Percentiles rank a stretch among this genome's conserved stretches.
Conservation (phyloP, 2,888 invertebrate genomes). For the Abrostola tripartita region DNA sequence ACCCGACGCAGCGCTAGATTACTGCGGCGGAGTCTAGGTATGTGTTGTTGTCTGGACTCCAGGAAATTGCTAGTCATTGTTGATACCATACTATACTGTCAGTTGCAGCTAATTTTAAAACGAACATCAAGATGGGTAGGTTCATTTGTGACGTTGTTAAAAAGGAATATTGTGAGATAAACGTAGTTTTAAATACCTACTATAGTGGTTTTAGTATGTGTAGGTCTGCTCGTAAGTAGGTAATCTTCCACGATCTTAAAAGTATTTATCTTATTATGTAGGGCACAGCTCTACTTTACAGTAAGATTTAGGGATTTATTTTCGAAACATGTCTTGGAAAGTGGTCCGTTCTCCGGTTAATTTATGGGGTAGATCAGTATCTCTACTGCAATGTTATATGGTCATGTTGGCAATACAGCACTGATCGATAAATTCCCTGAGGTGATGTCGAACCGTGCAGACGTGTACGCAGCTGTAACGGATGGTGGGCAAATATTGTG, state of each 20-base stretch:
- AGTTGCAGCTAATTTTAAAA: constrained; percentile 11
- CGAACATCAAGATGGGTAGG: background rate
- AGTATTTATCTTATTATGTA: too few relatives aligned
- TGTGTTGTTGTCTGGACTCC: constrained; percentile 38
- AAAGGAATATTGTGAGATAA: background rate
- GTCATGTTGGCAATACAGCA: background rate
- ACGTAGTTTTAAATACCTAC: background rate
- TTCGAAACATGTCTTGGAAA: too few relatives aligned
- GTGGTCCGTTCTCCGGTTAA: too few relatives aligned
- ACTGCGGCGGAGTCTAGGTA: constrained; percentile 22
- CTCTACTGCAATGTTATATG: background rate
- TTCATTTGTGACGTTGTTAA: background rate
- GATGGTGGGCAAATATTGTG: background rate
- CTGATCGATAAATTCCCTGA: background rate
- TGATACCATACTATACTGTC: constrained; percentile 3
- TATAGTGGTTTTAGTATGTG: too few relatives aligned
- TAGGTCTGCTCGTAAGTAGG: too few relatives aligned
- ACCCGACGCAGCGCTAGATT: constrained; percentile 25
- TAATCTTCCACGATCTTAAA: too few relatives aligned
- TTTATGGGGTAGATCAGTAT: background rate
- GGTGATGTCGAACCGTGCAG: background rate
- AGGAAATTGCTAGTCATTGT: constrained; percentile 47
- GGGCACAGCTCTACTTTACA: too few relatives aligned
- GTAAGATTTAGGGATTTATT: too few relatives aligned
- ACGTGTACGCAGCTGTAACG: background rate